Base-by-base conservation (phyloP, 2,113 vertebrate species). In the Cebus imitator region DNA sequence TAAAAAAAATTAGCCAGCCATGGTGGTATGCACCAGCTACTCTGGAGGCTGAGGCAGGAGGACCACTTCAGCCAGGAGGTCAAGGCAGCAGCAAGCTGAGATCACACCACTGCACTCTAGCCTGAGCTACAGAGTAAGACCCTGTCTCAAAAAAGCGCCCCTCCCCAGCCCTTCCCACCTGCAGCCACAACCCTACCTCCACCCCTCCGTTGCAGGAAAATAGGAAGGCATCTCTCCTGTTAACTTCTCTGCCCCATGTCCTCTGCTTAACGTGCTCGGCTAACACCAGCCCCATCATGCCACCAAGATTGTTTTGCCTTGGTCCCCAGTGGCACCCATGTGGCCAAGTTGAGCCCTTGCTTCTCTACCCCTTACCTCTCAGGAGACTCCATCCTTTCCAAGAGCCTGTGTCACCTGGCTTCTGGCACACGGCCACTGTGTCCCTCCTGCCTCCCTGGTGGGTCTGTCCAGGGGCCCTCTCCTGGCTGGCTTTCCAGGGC, bases 221-320 rank as follows among this genome's bases (percentile, higher is more conserved):
- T 8, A 0, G 43, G 27, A 64, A n/a, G 17, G 40, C 17, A 5
- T 35, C 10, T 6, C 7, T 12, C 1, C 68, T 17, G 48, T 32
- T 5, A 21, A 45, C 45, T 14, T 14, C 52, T 18, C 45, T 7
- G 12, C 68, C 10, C 32, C 35, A 1, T 1, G 0, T 25, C 20
- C 52, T 18, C 55, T 9, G 12, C 83, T 2, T 2, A 11, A 40
- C 50, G 40, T 1, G 1, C 81, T 43, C 0, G 0, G 18, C 9
- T 64, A 43, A 0, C 35, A 0, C 43, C 5, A 8, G 40, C 37
- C 68, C 37, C 43, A 0, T 6, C 4, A 1, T 30, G 57, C 40
- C 13, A 14, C 27, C 21, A 2, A 6, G 21, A 4, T 48, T 27
- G 55, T 58, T 76, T 35, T 3, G 0, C 40, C 82, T 58, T 27